phyloP scores from a whole-genome alignment of 2,888 invertebrate genomes.

The Sceliomorpha sp. region DNA sequence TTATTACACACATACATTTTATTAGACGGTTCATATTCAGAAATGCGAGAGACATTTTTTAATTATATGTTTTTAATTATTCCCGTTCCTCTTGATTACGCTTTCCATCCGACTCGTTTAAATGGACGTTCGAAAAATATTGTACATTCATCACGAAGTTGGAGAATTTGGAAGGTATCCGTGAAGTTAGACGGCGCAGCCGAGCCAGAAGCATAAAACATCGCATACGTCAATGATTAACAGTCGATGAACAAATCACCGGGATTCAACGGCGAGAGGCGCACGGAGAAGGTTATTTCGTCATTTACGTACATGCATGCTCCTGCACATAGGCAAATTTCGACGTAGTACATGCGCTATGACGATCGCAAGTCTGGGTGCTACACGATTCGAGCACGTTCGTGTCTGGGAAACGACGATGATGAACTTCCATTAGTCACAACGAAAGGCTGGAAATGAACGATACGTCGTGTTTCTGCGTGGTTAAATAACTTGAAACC shows the following conservation, averaged over 20 bases:
- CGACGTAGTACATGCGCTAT: conserved; percentile 28
- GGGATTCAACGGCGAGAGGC: conserved; percentile 57
- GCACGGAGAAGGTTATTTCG: conserved; percentile 34
- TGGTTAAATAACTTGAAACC: conserved; percentile 28
- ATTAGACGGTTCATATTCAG: too few species aligned
- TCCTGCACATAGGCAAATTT: conserved; percentile 12
- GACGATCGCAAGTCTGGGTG: conserved; percentile 24
- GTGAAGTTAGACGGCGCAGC: too few species aligned
- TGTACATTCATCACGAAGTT: too few species aligned
- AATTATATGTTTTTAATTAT: too few species aligned
- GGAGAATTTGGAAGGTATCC: too few species aligned
- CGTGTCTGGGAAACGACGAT: conserved; percentile 34
- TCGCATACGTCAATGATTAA: conserved; percentile 62
- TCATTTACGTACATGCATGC: conserved; percentile 44
- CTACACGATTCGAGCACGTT: conserved; percentile 19
- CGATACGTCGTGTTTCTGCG: conserved; percentile 25
- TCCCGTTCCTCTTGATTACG: too few species aligned
- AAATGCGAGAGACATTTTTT: too few species aligned
- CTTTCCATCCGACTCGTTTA: too few species aligned
- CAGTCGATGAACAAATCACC: conserved; percentile 66
- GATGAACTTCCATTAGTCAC: conserved; percentile 50
- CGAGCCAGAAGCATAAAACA: conserved; percentile 26
- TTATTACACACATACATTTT: too few species aligned
- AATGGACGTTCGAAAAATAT: too few species aligned
- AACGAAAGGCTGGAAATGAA: conserved; percentile 40